Percentiles rank a stretch among this genome's conserved stretches.
Conservation (phyloP, 2,888 invertebrate species). For the Tricholauxania praeusta region DNA sequence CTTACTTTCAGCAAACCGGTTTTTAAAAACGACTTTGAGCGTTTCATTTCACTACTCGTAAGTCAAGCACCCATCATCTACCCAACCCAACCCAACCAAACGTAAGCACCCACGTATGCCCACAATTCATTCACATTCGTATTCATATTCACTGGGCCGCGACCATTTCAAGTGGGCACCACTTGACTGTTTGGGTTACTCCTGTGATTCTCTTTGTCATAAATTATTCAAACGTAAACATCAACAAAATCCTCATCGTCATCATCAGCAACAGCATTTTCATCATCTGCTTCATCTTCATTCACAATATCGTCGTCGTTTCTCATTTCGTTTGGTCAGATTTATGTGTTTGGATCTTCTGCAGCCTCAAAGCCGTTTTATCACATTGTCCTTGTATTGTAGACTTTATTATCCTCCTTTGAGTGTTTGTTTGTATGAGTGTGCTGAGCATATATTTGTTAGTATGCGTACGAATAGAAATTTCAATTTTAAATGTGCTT, state of each 20-base stretch:
- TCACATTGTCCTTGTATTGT: conserved; percentile 17
- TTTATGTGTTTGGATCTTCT: background rate
- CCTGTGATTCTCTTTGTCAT: conserved; percentile 54
- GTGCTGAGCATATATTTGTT: background rate
- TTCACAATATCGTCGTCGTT: conserved; percentile 3
- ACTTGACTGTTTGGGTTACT: conserved; percentile 17
- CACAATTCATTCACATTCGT: background rate
- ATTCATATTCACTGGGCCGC: too few species aligned
- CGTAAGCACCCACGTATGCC: background rate
- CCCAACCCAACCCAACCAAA: background rate
- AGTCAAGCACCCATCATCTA: background rate
- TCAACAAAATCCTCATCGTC: conserved; percentile 52
- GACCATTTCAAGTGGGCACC: background rate
- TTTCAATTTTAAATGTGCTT: conserved; percentile 9
- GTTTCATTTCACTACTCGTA: too few species aligned
- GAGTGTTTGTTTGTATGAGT: background rate
- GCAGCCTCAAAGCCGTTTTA: conserved; percentile 2
- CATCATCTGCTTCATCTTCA: background rate
- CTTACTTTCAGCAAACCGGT: too few species aligned
- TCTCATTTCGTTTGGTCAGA: conserved; percentile 4
- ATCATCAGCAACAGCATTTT: background rate
- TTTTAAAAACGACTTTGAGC: too few species aligned
- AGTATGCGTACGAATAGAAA: background rate
- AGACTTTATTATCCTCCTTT: conserved; percentile 18
- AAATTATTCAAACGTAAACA: conserved; percentile 66